These are phyloP conservation scores for Euthynnus affinis DNA, from an alignment of 2,797 vertebrate genomes.

Conservation along the genomic window DNA sequence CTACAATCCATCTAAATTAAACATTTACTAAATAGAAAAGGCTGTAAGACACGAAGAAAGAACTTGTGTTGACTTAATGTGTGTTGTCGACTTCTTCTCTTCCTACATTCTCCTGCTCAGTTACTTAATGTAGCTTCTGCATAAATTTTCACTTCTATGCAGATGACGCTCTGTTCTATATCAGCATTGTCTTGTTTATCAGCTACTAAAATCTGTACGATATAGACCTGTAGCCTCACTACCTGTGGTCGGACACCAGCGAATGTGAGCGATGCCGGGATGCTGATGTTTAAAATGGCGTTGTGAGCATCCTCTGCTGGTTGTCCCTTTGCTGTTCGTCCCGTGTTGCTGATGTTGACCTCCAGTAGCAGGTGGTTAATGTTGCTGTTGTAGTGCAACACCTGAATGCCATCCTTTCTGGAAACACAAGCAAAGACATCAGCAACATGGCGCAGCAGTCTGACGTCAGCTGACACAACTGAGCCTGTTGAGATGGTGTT, in stretches of 20 bases:
- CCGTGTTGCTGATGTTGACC: conserved; percentile 62
- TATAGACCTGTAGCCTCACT: neutral
- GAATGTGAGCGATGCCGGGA: conserved; percentile 59
- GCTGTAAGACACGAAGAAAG: neutral
- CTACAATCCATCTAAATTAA: neutral
- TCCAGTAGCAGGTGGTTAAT: conserved; percentile 55
- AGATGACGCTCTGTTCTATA: conserved; percentile 3
- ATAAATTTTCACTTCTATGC: neutral
- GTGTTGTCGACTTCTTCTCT: neutral
- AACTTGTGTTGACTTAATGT: neutral
- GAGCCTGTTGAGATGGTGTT: neutral
- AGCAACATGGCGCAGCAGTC: neutral
- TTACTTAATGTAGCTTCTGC: neutral
- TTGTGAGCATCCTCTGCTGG: conserved; percentile 73
- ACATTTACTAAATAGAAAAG: neutral
- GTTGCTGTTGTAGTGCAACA: conserved; percentile 44
- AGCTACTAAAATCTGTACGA: neutral
- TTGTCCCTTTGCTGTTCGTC: conserved; percentile 5
- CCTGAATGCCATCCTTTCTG: conserved; percentile 48
- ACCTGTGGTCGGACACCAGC: conserved; percentile 63
- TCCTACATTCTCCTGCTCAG: neutral
- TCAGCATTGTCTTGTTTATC: neutral
- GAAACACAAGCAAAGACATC: conserved; percentile 28
- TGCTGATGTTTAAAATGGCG: conserved; percentile 47
- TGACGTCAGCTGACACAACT: neutral